Percentiles rank a stretch among this genome's conserved stretches.
phyloP scores from a whole-genome alignment of 2,113 vertebrate species.

The Pimephales promelas region DNA sequence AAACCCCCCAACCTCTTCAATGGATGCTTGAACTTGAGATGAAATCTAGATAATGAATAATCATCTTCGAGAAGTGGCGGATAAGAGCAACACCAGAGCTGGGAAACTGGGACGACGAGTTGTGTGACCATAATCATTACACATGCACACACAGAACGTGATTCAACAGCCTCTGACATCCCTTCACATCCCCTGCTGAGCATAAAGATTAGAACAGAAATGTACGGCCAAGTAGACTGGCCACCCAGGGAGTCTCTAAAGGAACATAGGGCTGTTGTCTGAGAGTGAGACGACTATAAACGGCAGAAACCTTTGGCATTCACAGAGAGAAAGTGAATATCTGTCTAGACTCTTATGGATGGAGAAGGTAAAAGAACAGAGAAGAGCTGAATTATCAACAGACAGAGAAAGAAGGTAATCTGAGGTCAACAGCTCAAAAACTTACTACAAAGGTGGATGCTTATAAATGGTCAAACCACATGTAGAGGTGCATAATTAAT shows the following conservation, averaged over 20 bases:
- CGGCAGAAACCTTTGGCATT: not conserved
- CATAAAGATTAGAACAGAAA: constrained; percentile 10
- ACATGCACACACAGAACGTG: constrained; percentile 2
- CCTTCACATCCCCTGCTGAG: not conserved
- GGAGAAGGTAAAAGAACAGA: not conserved
- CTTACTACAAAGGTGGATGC: not conserved
- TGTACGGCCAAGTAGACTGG: constrained; percentile 7
- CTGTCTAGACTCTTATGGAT: constrained; percentile 32
- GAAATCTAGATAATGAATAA: constrained; percentile 12
- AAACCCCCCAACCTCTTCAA: not conserved
- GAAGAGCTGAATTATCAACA: not conserved
- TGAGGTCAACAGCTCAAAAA: not conserved
- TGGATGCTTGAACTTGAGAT: not conserved
- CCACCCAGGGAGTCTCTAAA: constrained; percentile 20
- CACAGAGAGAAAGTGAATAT: constrained; percentile 1
- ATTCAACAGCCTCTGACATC: constrained; percentile 10
- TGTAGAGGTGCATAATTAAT: not conserved
- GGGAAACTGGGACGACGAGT: not conserved
- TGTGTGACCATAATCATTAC: constrained; percentile 1
- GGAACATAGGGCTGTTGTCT: constrained; percentile 24
- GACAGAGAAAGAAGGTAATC: not conserved
- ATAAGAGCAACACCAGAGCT: not conserved
- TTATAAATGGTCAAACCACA: not conserved
- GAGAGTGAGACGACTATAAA: constrained; percentile 7
- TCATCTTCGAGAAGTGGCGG: not conserved